phyloP scores from a whole-genome alignment of 2,113 vertebrate genomes.

The Lepus europaeus region DNA sequence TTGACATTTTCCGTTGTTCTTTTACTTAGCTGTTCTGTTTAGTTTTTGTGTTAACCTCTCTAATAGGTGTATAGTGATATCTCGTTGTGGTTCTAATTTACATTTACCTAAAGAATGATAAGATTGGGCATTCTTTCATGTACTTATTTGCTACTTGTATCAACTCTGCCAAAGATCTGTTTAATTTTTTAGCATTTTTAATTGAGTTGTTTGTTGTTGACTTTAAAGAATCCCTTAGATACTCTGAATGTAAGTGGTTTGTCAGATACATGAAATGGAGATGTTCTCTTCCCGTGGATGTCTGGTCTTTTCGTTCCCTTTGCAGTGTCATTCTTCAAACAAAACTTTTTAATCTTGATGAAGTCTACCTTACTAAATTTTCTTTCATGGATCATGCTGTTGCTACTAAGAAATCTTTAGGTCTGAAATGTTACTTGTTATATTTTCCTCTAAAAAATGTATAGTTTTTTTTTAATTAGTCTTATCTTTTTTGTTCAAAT shows the following conservation, averaged over 20 bases:
- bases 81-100: background rate
- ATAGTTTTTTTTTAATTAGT: background rate
- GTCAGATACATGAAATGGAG: background rate
- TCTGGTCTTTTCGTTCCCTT: background rate
- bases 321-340: background rate
- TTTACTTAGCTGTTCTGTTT: background rate
- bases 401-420: constrained; percentile 25
- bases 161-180: background rate
- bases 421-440: constrained; percentile 15
- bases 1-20: background rate
- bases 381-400: background rate
- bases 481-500: too few species aligned
- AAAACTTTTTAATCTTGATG: background rate
- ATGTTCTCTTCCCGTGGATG: background rate
- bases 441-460: constrained; percentile 44
- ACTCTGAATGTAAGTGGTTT: background rate
- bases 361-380: background rate
- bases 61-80: background rate
- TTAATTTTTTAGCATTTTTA: constrained; percentile 3
- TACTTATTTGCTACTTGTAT: constrained; percentile 2
- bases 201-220: background rate
- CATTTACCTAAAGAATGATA: background rate
- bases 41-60: background rate
- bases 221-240: constrained; percentile 14
- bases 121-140: background rate